Evolutionary conservation across 2,888 invertebrate species (phyloP), one percentile per base, ranked within the genome.

Genomic region (Ophraella communa): DNA sequence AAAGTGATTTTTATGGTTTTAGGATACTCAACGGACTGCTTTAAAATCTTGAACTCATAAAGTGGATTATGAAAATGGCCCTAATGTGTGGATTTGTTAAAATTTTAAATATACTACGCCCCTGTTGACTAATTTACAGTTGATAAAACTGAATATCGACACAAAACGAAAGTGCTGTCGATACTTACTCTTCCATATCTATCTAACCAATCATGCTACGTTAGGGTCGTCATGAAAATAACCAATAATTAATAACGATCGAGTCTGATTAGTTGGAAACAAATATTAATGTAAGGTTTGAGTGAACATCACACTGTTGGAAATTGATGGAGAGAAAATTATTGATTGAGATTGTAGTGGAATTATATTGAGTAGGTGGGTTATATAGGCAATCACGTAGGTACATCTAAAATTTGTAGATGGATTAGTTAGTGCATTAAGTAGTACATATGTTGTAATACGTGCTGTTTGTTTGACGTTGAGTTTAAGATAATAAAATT

Each of bases 171-270:
- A 59, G 59, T 59, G 59, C 24, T 59, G 52, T 44, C 42, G 59
- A 59, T 59, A 59, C 59, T 59, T 52, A 59, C 52, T 52, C 52
- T 59, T 59, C 59, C 23, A 51, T 63, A 67, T 65, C 63, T 68
- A 66, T 68, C 70, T 55, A 58, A 65, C 68, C 67, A 70, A 72
- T 71, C 69, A 64, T 63, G 66, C 52, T 63, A 59, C 21, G 52
- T 59, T 68, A 67, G 67, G 64, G 71, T 73, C 71, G 72, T 74
- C 71, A 73, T 73, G 73, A 78, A 76, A 77, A 75, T 73, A 75
- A 71, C 76, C 76, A 75, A 77, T 77, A 78, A 78, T 78, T 78
- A 78, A 77, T 78, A 78, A 77, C 77, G 78, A 78, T 78, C 76
- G 75, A 69, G 67, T 68, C 70, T 65, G 75, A 76, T 76, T 74